Base-by-base conservation (phyloP, 2,888 invertebrate genomes). In the Andrena trimmerana region DNA sequence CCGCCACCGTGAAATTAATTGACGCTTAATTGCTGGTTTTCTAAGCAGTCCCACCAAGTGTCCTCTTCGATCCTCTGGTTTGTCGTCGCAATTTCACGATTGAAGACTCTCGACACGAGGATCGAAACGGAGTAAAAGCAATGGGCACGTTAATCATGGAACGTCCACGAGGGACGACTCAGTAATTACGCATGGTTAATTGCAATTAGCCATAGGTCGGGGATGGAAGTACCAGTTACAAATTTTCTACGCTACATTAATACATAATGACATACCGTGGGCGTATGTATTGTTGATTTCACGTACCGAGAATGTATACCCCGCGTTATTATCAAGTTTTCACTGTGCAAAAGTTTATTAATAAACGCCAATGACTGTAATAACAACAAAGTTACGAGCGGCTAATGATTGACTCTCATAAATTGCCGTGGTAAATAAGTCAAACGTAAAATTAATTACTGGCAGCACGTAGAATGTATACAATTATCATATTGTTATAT, bases 1-100 rank as follows among this genome's bases (percentile, higher is more conserved):
- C 24, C 24, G 36, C 48, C 42, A 59, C 70, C 57, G 27, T 70
- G 5, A 29, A 48, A 70, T 70, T 70, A 70, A 70, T 70, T 70
- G 29, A 7, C 48, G 59, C 29, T 60, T 60, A 60, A 70, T 70
- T 70, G 13, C 29, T 42, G 20, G 20, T 59, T 20, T 31, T 60
- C 36, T 31, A 31, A 31, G 59, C 59, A 2, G 52, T 10, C 10
- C 13, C 24, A 29, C 16, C 13, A 59, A 57, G 24, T 24, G 54
- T 57, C 13, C 42, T 42, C 42, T 42, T 42, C 13, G 27, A 24
- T 6, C 13, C 57, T 4, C 5, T 29, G 59, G 29, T 16, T 59
- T 59, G 29, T 59, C 59, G 59, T 29, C 59, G 4, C 16, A 29
- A n/a, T 8, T 59, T 16, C 6, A 27, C 20, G 29, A 24, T 10